phyloP scores from a whole-genome alignment of 2,888 invertebrate genomes.

The Xylota segnis region DNA sequence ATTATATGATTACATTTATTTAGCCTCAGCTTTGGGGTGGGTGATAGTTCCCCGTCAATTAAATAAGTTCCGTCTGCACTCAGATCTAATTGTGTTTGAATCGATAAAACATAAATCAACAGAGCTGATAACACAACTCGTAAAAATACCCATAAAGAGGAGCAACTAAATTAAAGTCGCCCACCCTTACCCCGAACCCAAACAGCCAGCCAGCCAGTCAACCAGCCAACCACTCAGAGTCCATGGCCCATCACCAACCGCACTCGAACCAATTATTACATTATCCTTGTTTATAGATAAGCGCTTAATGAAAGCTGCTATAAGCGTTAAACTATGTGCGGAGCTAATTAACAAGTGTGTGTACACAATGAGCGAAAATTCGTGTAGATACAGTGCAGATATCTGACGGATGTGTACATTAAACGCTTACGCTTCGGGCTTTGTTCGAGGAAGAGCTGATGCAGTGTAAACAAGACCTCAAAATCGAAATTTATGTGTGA shows the following conservation, averaged over 20 bases:
- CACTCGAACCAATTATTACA: slow-evolving; percentile 76
- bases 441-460: slow-evolving; percentile 75
- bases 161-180: slow-evolving; percentile 71
- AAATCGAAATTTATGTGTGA: slow-evolving; percentile 74
- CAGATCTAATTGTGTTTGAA: slow-evolving; percentile 70
- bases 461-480: slow-evolving; percentile 77
- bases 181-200: slow-evolving; percentile 2
- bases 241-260: slow-evolving; percentile 40
- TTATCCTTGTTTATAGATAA: slow-evolving; percentile 77
- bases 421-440: slow-evolving; percentile 75
- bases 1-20: slow-evolving; percentile 57
- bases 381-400: slow-evolving; percentile 76
- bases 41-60: slow-evolving; percentile 63
- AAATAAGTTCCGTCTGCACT: slow-evolving; percentile 60
- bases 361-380: slow-evolving; percentile 76
- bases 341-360: slow-evolving; percentile 77
- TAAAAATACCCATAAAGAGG: slow-evolving; percentile 70
- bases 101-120: slow-evolving; percentile 77
- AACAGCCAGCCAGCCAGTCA: too few relatives aligned
- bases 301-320: slow-evolving; percentile 77
- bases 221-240: slow-evolving; percentile 24
- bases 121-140: slow-evolving; percentile 75
- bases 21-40: slow-evolving; percentile 28
- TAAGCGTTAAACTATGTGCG: slow-evolving; percentile 77
- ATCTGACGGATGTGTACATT: slow-evolving; percentile 76